Evolutionary conservation across 92 coral and sea anemone genomes (phyloP), one percentile per base, ranked within the genome.

Genomic region (Heliopora coerulea): DNA sequence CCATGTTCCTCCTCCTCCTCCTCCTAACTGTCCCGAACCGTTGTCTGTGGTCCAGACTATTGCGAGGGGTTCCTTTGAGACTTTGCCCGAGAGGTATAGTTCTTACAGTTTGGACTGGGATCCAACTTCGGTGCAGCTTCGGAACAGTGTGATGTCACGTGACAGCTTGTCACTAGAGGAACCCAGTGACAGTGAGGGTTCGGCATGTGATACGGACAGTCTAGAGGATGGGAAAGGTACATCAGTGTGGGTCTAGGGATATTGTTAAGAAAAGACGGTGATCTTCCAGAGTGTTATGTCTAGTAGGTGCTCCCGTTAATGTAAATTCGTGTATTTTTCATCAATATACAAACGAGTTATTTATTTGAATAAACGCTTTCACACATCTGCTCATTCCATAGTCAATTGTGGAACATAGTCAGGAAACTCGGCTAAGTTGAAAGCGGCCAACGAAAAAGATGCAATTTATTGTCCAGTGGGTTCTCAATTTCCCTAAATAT

Each of bases 51-150:
- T 65, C 46, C 81, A 65, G 46, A 80, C 85, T 2, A 87, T 89
- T 14, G 78, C 59, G 75, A 77, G 34, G 30, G 59, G 77, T 21
- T 74, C 70, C 21, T 59, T 67, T 21, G 90, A 85, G 72, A 84
- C 83, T 56, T 82, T 79, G 56, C 83, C 83, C 59, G 89, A 87
- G 21, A 83, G 85, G 64, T 77, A 82, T 44, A 90, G 88, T 84
- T 85, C 89, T 54, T 90, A 90, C 82, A 95, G 99, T 82, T 84
- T 95, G 56, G 99, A 95, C 65, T 95, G 99, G 99, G 99, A 95
- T 58, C 99, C 99, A 28, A 95, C 99, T 4, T 85, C 96, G n/a
- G 99, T 95, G 41, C 99, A 95, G 76, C 86, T 90, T 89, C 81
- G 99, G 78, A 88, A 85, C 46, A 95, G 99, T 50, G 83, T 95